Percentiles rank a stretch among this genome's conserved stretches.
Conservation (phyloP, 2,888 invertebrate genomes). For the Lepidochitona cinerea region DNA sequence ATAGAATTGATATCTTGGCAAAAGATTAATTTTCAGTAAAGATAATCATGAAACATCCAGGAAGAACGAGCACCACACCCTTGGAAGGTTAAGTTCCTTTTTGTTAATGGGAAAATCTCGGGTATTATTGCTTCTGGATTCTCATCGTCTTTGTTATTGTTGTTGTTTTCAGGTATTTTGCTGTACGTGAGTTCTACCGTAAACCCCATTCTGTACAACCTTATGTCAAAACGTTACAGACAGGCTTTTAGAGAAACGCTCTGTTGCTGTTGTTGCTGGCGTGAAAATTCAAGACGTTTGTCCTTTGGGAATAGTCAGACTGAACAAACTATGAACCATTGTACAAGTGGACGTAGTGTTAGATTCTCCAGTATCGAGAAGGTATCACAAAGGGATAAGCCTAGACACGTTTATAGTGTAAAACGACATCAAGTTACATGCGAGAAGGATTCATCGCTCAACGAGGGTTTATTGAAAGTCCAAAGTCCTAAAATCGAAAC, state of each 20-base stretch:
- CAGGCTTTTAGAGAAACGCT: conserved; percentile 83
- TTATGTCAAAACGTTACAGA: conserved; percentile 95
- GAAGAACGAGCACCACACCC: too few relatives aligned
- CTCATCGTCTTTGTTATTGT: too few relatives aligned
- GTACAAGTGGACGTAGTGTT: not conserved
- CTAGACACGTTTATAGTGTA: not conserved
- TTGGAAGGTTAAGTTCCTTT: too few relatives aligned
- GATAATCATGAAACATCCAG: too few relatives aligned
- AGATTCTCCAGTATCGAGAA: not conserved
- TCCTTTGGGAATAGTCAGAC: not conserved
- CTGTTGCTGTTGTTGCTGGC: conserved; percentile 6
- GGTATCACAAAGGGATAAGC: not conserved
- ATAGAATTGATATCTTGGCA: too few relatives aligned
- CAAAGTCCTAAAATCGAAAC: not conserved
- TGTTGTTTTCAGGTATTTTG: conserved; percentile 78
- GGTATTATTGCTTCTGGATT: too few relatives aligned
- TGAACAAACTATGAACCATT: not conserved
- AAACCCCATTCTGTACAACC: conserved; percentile 93
- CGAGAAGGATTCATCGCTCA: not conserved
- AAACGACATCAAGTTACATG: not conserved
- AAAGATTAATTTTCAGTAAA: too few relatives aligned
- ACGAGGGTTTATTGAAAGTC: not conserved
- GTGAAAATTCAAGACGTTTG: not conserved
- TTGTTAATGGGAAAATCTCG: too few relatives aligned
- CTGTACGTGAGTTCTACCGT: conserved; percentile 94